These are phyloP conservation scores for Lithophane ornitopus DNA, from an alignment of 2,888 invertebrate species.

Conservation along the genomic window DNA sequence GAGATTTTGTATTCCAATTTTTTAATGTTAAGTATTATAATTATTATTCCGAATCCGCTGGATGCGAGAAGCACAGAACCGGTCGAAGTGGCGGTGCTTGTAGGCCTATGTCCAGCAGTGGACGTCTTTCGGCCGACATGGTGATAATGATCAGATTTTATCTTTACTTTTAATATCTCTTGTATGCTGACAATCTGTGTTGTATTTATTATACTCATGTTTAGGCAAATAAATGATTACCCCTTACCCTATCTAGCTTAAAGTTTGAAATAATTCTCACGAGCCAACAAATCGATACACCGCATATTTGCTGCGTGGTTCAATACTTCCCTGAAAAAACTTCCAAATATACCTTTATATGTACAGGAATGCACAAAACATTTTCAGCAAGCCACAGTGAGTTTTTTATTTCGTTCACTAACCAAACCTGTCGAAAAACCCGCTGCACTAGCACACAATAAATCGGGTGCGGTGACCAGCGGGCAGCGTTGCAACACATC, in stretches of 20 bases:
- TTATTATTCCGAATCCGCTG: neutral
- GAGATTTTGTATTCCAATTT: too few relatives aligned
- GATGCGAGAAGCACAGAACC: too few relatives aligned
- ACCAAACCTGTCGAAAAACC: conserved; percentile 49
- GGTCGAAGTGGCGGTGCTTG: too few relatives aligned
- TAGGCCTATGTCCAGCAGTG: neutral
- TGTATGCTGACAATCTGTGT: too few relatives aligned
- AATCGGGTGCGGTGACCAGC: conserved; percentile 42
- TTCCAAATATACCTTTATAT: neutral
- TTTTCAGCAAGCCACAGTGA: conserved; percentile 6
- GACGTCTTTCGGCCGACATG: neutral
- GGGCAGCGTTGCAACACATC: conserved; percentile 38
- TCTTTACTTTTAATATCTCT: too few relatives aligned
- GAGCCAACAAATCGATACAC: neutral
- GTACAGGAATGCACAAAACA: conserved; percentile 6
- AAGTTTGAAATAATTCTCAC: neutral
- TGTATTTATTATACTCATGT: too few relatives aligned
- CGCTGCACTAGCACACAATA: conserved; percentile 40
- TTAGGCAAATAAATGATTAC: too few relatives aligned
- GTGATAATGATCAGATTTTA: neutral
- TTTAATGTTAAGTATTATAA: neutral
- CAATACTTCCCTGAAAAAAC: neutral
- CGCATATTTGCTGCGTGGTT: neutral
- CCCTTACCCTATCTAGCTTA: too few relatives aligned
- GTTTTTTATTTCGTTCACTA: conserved; percentile 40